phyloP scores from a whole-genome alignment of 64 coral and sea anemone species.

The Stylophora pistillata region DNA sequence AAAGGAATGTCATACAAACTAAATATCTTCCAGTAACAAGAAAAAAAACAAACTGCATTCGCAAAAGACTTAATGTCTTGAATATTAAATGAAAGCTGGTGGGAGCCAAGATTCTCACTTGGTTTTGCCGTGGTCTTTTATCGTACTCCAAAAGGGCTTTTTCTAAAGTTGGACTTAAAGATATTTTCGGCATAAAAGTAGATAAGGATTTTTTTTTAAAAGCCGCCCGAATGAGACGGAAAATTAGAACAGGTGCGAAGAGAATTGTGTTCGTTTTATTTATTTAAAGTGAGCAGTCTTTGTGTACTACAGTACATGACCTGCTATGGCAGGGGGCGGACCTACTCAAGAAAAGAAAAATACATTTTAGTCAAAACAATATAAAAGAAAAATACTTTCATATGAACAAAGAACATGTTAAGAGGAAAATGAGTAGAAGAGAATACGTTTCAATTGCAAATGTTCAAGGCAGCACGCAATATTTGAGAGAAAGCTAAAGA shows the following conservation, averaged over 20 bases:
- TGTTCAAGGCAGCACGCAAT: neutral
- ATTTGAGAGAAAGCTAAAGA: too few species aligned
- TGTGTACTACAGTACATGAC: neutral
- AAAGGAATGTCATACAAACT: constrained; percentile 1
- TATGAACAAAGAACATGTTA: neutral
- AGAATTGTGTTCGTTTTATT: neutral
- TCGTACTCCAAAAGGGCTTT: too few species aligned
- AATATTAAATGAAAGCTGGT: too few species aligned
- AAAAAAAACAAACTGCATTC: neutral
- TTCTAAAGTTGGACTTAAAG: too few species aligned
- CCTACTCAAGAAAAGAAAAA: neutral
- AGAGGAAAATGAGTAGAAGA: neutral
- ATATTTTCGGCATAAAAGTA: too few species aligned
- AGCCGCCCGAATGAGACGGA: neutral
- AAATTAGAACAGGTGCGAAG: neutral
- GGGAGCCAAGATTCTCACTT: too few species aligned
- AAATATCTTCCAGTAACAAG: neutral
- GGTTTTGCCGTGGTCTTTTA: too few species aligned
- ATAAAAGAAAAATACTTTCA: neutral
- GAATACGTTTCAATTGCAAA: neutral
- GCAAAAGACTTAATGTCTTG: too few species aligned
- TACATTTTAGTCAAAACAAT: neutral
- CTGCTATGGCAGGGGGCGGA: neutral
- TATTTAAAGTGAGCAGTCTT: constrained; percentile 1
- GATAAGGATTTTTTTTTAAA: neutral